Conservation (phyloP, 30 jellyfish, hydroid and myxozoan genomes). For the Cassiopea andromeda region DNA sequence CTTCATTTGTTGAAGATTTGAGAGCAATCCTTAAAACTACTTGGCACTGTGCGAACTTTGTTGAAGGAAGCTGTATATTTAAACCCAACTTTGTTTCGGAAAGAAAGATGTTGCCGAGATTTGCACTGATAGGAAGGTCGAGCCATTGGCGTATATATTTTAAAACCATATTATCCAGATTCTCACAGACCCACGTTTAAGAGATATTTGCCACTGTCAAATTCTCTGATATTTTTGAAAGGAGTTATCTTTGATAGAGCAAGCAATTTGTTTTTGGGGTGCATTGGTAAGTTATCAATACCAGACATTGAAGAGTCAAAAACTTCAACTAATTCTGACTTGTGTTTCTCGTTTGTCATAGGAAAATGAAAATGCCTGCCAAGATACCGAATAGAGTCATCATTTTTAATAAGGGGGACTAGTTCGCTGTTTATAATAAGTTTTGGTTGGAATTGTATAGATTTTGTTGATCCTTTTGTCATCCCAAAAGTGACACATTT, state of each 20-base stretch:
- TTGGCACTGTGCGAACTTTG: too few species aligned
- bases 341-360: not conserved
- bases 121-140: not conserved
- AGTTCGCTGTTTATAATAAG: not conserved
- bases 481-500: constrained; percentile 6
- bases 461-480: not conserved
- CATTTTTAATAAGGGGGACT: not conserved
- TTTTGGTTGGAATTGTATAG: constrained; percentile 3
- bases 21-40: too few species aligned
- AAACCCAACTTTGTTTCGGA: too few species aligned
- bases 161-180: not conserved
- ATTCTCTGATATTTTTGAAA: not conserved
- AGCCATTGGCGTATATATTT: not conserved
- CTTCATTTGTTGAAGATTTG: too few species aligned
- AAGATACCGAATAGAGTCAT: constrained; percentile 11
- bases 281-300: not conserved
- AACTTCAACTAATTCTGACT: not conserved
- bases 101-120: too few species aligned
- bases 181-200: not conserved
- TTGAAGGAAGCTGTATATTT: too few species aligned
- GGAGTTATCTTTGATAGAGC: not conserved
- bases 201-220: not conserved
- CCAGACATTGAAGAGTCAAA: not conserved
- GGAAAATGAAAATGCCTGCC: not conserved
- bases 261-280: constrained; percentile 2